phyloP scores from a whole-genome alignment of 2,113 vertebrate species.

The Speoplatyrhinus poulsoni region DNA sequence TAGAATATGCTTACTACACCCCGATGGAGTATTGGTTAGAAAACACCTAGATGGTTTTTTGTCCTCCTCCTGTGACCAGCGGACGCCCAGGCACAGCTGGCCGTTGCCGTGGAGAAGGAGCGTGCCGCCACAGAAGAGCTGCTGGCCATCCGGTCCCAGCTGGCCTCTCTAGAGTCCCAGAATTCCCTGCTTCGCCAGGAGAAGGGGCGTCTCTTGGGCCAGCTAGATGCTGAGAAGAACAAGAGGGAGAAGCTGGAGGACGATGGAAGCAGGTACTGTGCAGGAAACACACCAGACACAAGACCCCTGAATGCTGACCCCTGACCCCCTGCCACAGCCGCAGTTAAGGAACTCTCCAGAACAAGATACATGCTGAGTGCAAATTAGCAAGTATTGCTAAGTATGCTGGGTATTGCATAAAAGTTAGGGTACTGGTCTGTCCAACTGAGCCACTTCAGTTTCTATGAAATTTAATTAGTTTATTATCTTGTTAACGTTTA shows the following conservation, averaged over 20 bases:
- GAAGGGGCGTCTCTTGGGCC: conserved; percentile 84
- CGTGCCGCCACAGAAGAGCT: conserved; percentile 89
- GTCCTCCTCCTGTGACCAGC: conserved; percentile 60
- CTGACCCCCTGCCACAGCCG: not conserved
- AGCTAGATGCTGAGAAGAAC: conserved; percentile 86
- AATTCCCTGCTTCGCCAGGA: conserved; percentile 91
- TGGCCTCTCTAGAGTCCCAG: conserved; percentile 90
- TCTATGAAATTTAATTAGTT: no score
- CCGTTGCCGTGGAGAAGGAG: conserved; percentile 91
- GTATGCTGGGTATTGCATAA: no score
- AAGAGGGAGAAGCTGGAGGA: conserved; percentile 87
- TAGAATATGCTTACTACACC: no score
- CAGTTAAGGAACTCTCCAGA: not conserved
- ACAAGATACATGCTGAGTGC: no score
- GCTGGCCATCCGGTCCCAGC: conserved; percentile 83
- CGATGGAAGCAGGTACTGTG: conserved; percentile 86
- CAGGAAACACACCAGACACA: not conserved
- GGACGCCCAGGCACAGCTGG: conserved; percentile 89
- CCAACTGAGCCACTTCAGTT: no score
- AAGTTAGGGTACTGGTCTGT: no score
- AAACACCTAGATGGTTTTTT: no score
- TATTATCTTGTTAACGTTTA: no score
- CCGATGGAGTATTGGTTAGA: no score
- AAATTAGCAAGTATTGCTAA: no score
- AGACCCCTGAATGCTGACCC: not conserved